Base-by-base conservation (phyloP, 2,797 vertebrate genomes). In the Onychomys leucogaster region DNA sequence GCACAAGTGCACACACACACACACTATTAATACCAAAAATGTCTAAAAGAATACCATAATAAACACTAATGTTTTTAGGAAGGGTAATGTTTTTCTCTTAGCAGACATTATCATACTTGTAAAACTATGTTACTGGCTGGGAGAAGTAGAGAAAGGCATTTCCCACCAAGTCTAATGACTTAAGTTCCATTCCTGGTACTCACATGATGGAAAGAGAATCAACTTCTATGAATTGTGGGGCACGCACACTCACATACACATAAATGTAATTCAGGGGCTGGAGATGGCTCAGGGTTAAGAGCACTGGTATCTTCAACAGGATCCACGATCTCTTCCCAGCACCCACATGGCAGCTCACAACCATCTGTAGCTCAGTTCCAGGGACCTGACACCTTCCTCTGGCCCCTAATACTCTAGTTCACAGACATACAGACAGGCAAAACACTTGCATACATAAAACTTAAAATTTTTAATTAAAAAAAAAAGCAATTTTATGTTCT, bases 71-170 rank as follows among this genome's bases (percentile, higher is more conserved):
- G 37, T 52, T 61, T 88, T 85, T 37, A 69, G n/a, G n/a, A 92
- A 73, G 27, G 27, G 37, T 12, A 41, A 88, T 19, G 41, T 69
- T 88, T 61, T 87, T 21, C 55, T 90, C 65, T 61, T 57, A 52
- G 27, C 46, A 96, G 14, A 46, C 65, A 81, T 89, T 71, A 89
- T 84, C 52, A 49, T 75, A 92, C 19, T 95, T 76, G 34, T 82
- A 90, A 95, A 90, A 75, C 27, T 41, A 75, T 19, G 75, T 88
- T 75, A n/a, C 12, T 85, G 61, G 21, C 61, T 67, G 61, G 41
- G 12, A 84, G 29, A 65, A 85, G 43, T 16, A 67, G 83, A 85
- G 63, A 85, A 49, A 85, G 43, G 32, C 4, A 85, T 63, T 67
- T 85, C 11, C 41, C 19, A 61, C n/a, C 13, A 29, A 82, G 80